Evolutionary conservation across 1,140 invertebrate genomes (phyloP), one percentile per base, ranked within the genome.

Genomic region (Drosophila eugracilis): DNA sequence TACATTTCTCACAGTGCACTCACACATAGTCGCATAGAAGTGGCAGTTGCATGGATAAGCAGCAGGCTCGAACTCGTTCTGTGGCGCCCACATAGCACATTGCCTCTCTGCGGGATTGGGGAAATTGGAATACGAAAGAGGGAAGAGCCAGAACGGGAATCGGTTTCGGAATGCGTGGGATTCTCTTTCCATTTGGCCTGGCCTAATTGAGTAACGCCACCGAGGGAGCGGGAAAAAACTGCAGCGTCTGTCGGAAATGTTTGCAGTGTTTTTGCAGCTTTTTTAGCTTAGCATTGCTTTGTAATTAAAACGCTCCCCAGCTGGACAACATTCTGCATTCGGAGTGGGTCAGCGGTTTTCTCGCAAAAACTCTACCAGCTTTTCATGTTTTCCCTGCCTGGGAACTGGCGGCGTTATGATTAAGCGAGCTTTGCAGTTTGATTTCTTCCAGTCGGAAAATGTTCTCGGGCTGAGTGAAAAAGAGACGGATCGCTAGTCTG

Each of bases 221-320:
- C 26, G 9, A 26, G 28, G 17, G 36, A 49, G 37, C 12, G 36
- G 15, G 14, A 1, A 52, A 53, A 71, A 74, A 74, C 4, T 74
- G 70, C 70, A 74, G 10, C 48, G 57, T 74, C 70, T 74, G 70
- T 48, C 28, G 69, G 47, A 50, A 52, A 45, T 41, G 58, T 63
- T 63, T 58, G 26, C 59, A 34, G 28, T 42, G 21, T 34, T 28
- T 47, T 2, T 48, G 47, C 21, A n/a, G 39, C 15, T 22, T 63
- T 59, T 44, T 24, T 7, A 7, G 60, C 45, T 67, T 42, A 34
- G 62, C 63, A 60, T 72, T 74, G 54, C 42, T 74, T 63, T 74
- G 58, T 63, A 74, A 74, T 74, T 74, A 74, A 74, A 73, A 54
- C 73, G 58, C 70, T 49, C 4, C 70, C 15, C 70, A 74, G 70